Evolutionary conservation across 2,888 invertebrate genomes (phyloP).

Genomic region (Melanargia galathea): DNA sequence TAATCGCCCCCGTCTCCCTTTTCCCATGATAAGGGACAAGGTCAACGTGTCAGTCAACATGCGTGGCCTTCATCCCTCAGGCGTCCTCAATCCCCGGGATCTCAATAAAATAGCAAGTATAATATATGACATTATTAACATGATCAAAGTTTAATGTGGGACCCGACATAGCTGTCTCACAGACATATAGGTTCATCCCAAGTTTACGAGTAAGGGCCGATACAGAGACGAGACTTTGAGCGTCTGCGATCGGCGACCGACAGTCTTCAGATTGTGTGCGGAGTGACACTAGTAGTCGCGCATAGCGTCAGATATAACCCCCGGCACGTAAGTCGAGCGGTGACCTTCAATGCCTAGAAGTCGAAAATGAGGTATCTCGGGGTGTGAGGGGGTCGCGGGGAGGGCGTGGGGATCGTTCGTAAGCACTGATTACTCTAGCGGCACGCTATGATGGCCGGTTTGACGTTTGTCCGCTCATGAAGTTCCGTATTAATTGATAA

Average conservation of each 20-base stretch:
- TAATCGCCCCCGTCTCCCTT: slow-evolving; percentile 3
- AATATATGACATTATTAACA: slow-evolving; percentile 20
- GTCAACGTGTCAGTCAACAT: slow-evolving; percentile 15
- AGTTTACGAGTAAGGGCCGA: background rate
- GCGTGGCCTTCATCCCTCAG: slow-evolving; percentile 15
- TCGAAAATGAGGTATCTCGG: no score
- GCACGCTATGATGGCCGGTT: no score
- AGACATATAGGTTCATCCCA: background rate
- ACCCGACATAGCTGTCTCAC: background rate
- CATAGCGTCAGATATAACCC: no score
- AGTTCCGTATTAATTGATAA: no score
- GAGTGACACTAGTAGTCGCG: no score
- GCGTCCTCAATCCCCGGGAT: slow-evolving; percentile 14
- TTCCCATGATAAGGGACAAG: slow-evolving; percentile 10
- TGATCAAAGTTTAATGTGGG: slow-evolving; percentile 19
- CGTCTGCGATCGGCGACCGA: background rate
- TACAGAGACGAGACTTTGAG: background rate
- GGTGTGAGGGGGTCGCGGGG: no score
- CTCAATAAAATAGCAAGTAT: slow-evolving; percentile 14
- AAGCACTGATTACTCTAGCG: no score
- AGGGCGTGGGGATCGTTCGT: no score
- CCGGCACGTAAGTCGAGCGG: no score
- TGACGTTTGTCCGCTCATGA: no score
- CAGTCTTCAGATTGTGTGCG: no score
- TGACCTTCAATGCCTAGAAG: no score